Evolutionary conservation across 2,888 invertebrate species (phyloP).

Genomic region (Lamellibrachia satsuma): DNA sequence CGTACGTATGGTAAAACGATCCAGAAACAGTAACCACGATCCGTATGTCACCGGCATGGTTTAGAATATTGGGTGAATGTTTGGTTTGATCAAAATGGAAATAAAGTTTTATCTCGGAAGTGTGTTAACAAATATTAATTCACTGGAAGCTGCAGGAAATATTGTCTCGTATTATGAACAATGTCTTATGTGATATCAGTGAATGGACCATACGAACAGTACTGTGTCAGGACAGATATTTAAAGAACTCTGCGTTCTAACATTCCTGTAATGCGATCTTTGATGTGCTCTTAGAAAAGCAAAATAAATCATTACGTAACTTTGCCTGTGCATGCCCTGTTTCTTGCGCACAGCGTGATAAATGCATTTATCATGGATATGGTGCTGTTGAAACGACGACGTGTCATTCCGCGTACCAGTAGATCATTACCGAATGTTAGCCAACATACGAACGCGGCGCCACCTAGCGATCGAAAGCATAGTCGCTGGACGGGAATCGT

Average conservation of each 20-base stretch:
- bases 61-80: no score
- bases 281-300: background rate
- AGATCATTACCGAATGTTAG: background rate
- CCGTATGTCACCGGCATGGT: no score
- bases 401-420: no score
- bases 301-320: background rate
- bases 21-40: background rate
- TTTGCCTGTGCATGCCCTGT: background rate
- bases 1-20: background rate
- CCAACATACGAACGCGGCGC: background rate
- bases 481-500: background rate
- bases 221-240: background rate
- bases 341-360: background rate
- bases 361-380: background rate
- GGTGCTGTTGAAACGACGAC: background rate
- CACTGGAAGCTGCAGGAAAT: background rate
- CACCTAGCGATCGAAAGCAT: background rate
- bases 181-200: background rate
- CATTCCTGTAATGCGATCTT: background rate
- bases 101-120: background rate
- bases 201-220: background rate
- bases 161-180: background rate
- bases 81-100: background rate
- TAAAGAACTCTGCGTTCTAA: background rate
- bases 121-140: background rate